phyloP scores from a whole-genome alignment of 2,888 invertebrate genomes.

The Taphrorychus bicolor region DNA sequence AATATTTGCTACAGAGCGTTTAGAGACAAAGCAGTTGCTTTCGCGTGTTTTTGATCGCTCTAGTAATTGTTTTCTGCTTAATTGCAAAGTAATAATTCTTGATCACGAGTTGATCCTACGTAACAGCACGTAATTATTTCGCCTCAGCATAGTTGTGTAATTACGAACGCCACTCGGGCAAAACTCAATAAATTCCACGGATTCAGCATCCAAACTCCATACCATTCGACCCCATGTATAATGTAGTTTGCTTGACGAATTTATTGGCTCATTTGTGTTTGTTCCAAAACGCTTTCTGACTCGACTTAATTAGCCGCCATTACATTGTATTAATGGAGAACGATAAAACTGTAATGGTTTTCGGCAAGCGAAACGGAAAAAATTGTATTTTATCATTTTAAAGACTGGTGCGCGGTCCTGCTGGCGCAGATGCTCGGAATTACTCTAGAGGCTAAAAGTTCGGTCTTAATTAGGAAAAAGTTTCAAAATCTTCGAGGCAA shows the following conservation, averaged over 20 bases:
- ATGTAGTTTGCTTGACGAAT: conserved; percentile 29
- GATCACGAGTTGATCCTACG: background rate
- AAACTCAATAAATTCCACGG: conserved; percentile 7
- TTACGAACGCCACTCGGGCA: conserved; percentile 5
- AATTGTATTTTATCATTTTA: conserved; percentile 20
- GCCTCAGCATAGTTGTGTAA: background rate
- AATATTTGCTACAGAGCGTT: too few relatives aligned
- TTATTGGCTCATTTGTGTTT: conserved; percentile 34
- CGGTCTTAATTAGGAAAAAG: conserved; percentile 19
- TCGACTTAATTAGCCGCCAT: conserved; percentile 7
- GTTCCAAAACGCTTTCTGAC: conserved; percentile 15
- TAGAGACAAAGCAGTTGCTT: too few relatives aligned
- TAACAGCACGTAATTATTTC: background rate
- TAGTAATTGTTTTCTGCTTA: background rate
- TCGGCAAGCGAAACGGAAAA: conserved; percentile 7
- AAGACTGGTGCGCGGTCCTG: conserved; percentile 12
- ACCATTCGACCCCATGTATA: conserved; percentile 18
- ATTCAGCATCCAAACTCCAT: conserved; percentile 11
- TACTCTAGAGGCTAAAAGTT: conserved; percentile 15
- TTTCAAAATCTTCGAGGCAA: conserved; percentile 5
- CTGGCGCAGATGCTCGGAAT: conserved; percentile 18
- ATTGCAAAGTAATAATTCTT: background rate
- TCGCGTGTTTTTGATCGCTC: too few relatives aligned
- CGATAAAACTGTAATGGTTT: background rate
- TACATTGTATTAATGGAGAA: conserved; percentile 10